Conservation (phyloP, 2,888 invertebrate genomes). For the Frankliniella fusca region DNA sequence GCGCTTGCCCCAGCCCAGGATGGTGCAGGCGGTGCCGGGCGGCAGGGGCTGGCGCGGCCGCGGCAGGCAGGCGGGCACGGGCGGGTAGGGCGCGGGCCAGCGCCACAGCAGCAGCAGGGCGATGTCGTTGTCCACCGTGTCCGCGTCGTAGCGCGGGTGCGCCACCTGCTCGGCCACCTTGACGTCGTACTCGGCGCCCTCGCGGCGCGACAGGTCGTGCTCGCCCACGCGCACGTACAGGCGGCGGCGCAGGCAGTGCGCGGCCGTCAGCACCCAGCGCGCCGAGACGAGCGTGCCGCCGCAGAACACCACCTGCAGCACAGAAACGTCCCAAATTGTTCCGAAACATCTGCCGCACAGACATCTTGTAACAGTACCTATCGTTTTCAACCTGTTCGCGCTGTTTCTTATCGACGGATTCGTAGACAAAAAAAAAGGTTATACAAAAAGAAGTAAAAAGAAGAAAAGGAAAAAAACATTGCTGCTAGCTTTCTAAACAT, state of each 20-base stretch:
- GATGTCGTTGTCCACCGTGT: slow-evolving; percentile 89
- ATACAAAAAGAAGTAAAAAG: too few relatives aligned
- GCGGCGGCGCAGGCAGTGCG: slow-evolving; percentile 75
- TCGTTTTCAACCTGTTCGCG: too few relatives aligned
- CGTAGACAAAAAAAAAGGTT: too few relatives aligned
- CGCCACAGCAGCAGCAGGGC: slow-evolving; percentile 69
- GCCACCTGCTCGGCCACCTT: slow-evolving; percentile 65
- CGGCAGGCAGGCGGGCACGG: slow-evolving; percentile 77
- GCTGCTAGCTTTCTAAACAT: too few relatives aligned
- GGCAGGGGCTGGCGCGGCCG: slow-evolving; percentile 62
- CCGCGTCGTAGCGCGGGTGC: slow-evolving; percentile 81
- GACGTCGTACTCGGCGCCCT: slow-evolving; percentile 74
- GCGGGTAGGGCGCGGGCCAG: slow-evolving; percentile 45
- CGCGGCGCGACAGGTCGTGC: slow-evolving; percentile 69
- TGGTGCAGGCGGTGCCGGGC: slow-evolving; percentile 67
- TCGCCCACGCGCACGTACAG: slow-evolving; percentile 80
- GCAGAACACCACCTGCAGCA: slow-evolving; percentile 77
- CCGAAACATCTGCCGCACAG: too few relatives aligned
- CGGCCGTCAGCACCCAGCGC: slow-evolving; percentile 81
- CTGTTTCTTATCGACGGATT: too few relatives aligned
- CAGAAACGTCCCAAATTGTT: too few relatives aligned
- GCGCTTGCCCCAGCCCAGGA: slow-evolving; percentile 90
- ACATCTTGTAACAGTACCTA: too few relatives aligned
- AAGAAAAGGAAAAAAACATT: too few relatives aligned
- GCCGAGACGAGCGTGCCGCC: slow-evolving; percentile 79